phyloP scores from a whole-genome alignment of 2,113 vertebrate species.

The Abramis brama region DNA sequence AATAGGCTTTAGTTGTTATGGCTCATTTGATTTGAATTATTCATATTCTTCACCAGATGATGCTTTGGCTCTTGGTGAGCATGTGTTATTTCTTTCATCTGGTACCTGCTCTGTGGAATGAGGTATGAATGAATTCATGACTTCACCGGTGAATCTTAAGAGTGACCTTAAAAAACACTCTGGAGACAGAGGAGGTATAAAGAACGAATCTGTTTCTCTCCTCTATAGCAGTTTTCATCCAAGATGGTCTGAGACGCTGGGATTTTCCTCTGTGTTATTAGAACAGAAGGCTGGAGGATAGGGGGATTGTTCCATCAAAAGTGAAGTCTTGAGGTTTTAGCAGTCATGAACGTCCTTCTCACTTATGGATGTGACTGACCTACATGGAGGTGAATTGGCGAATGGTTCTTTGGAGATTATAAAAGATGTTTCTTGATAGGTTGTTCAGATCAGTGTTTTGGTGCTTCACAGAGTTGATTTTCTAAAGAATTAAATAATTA shows the following conservation, averaged over 20 bases:
- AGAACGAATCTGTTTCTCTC: slow-evolving; percentile 11
- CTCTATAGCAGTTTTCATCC: slow-evolving; percentile 20
- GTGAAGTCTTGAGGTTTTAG: slow-evolving; percentile 15
- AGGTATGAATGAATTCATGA: slow-evolving; percentile 41
- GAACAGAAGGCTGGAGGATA: slow-evolving; percentile 3
- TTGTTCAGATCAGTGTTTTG: not conserved
- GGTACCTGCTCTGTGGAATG: slow-evolving; percentile 41
- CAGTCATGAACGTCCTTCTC: not conserved
- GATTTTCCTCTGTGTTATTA: slow-evolving; percentile 27
- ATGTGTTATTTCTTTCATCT: slow-evolving; percentile 51
- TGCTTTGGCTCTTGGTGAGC: slow-evolving; percentile 37
- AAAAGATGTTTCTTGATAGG: not conserved
- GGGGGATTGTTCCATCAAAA: slow-evolving; percentile 14
- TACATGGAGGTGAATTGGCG: not conserved
- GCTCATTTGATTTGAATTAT: slow-evolving; percentile 53
- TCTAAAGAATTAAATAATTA: not conserved
- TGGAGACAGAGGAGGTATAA: slow-evolving; percentile 18
- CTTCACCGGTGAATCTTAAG: slow-evolving; percentile 15
- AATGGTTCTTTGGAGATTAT: not conserved
- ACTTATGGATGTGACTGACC: not conserved
- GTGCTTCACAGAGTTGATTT: not conserved
- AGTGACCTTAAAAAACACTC: slow-evolving; percentile 44
- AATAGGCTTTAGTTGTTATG: slow-evolving; percentile 45
- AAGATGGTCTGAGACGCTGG: slow-evolving; percentile 9
- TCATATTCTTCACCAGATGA: slow-evolving; percentile 49